Evolutionary conservation across 2,113 vertebrate species (phyloP), one percentile per base, ranked within the genome.

Genomic region (Chiloscyllium plagiosum): DNA sequence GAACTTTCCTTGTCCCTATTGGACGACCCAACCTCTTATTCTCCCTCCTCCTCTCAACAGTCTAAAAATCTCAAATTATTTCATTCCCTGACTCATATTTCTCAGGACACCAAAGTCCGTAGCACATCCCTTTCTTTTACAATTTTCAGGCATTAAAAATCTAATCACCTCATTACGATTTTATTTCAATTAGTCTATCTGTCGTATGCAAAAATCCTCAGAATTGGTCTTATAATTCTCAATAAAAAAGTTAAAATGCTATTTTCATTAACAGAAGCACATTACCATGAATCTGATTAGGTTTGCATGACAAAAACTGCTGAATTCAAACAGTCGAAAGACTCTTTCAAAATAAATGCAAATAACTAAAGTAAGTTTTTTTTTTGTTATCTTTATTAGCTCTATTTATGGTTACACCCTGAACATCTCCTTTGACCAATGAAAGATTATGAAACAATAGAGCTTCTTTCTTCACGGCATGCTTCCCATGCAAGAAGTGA

Each of bases 281-380:
- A 33, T 52, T 95, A 52, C 94, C 33, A 13, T 29, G 37, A 50
- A 33, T 42, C 93, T 29, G 24, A 7, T 76, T 76, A 72, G 47
- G 24, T 52, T 95, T 95, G 29, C 69, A 72, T 95, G 69, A 12
- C 69, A 95, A 95, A 29, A 15, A 50, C 42, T 52, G 19, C 20
- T 37, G 69, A 50, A 42, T 72, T 95, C 70, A 50, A 94, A 93
- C 37, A 94, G 29, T 95, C 42, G 12, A 19, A 33, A 50, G 69
- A 52, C 42, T 52, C 47, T 72, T 72, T 95, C 47, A 29, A 70
- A 72, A 15, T 95, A 72, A 26, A 72, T 52, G 24, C 47, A 5
- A 42, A 47, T 70, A 24, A 94, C 24, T 70, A 10, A 72, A 72
- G 17, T 95, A 50, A 95, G 94, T 95, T 95, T 95, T 76, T 95